phyloP scores from a whole-genome alignment of 2,113 vertebrate species.

The Callocephalon fimbriatum region DNA sequence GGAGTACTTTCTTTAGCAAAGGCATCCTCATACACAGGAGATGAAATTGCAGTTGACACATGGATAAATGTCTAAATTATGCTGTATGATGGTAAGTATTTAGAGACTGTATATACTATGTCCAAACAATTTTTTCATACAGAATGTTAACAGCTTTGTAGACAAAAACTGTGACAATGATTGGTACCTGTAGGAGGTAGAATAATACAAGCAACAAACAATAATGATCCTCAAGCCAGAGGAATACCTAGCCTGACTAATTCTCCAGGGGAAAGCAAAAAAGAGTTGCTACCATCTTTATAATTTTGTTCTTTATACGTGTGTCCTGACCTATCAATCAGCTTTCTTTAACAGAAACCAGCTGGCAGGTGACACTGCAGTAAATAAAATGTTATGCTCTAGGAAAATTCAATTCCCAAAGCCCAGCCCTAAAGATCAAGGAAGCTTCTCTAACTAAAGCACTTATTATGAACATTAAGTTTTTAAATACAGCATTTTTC shows the following conservation, averaged over 20 bases:
- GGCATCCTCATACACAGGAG: background rate
- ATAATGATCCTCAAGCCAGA: background rate
- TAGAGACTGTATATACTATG: background rate
- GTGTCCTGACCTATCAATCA: background rate
- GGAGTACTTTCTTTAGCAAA: background rate
- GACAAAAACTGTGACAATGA: background rate
- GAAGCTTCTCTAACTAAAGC: background rate
- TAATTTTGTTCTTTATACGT: background rate
- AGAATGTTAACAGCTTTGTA: background rate
- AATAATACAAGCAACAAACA: background rate
- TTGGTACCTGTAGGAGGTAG: background rate
- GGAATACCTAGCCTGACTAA: background rate
- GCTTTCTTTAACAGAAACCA: background rate
- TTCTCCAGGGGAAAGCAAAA: rapidly evolving
- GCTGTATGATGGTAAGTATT: background rate
- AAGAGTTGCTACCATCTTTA: background rate
- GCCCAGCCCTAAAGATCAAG: conserved; percentile 18
- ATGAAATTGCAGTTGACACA: background rate
- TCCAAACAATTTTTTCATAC: background rate
- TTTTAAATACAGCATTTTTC: background rate
- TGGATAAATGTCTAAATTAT: background rate
- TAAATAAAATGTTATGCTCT: conserved; percentile 41
- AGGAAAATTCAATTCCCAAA: conserved; percentile 42
- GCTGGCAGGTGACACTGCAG: conserved; percentile 7
- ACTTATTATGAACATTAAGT: background rate